phyloP scores from a whole-genome alignment of 2,888 invertebrate species.

The Minunthozetes semirufus region DNA sequence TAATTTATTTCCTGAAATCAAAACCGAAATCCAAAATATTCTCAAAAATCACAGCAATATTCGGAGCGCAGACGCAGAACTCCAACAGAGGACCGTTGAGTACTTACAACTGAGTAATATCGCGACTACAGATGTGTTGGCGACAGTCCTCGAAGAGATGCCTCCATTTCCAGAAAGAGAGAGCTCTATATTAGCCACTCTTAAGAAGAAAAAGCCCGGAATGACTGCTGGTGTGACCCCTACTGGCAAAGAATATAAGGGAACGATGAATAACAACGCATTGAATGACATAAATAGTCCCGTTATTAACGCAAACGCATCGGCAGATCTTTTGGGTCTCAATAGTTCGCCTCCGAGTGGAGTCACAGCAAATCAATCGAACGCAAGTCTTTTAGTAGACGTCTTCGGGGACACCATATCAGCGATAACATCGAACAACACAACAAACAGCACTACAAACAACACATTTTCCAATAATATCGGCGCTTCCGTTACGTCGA shows the following conservation, averaged over 20 bases:
- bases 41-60: conserved; percentile 74
- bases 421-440: conserved; percentile 48
- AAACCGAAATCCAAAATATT: conserved; percentile 87
- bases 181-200: conserved; percentile 90
- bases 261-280: conserved; percentile 16
- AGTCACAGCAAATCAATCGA: conserved; percentile 52
- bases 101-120: conserved; percentile 93
- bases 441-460: not conserved
- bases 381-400: conserved; percentile 75
- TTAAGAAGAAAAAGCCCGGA: conserved; percentile 95
- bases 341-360: conserved; percentile 47
- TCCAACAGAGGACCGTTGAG: conserved; percentile 96
- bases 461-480: not conserved
- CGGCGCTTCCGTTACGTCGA: not conserved
- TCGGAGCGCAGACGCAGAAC: conserved; percentile 92
- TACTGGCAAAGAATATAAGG: conserved; percentile 39
- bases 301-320: conserved; percentile 46
- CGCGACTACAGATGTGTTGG: conserved; percentile 91
- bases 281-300: not conserved
- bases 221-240: conserved; percentile 44
- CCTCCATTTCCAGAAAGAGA: conserved; percentile 98
- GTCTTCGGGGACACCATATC: conserved; percentile 71
- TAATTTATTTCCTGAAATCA: conserved; percentile 97
- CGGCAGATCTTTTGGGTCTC: conserved; percentile 57
- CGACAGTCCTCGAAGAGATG: conserved; percentile 98